Evolutionary conservation across 2,797 vertebrate species (phyloP).

Genomic region (Gambusia yucatana): DNA sequence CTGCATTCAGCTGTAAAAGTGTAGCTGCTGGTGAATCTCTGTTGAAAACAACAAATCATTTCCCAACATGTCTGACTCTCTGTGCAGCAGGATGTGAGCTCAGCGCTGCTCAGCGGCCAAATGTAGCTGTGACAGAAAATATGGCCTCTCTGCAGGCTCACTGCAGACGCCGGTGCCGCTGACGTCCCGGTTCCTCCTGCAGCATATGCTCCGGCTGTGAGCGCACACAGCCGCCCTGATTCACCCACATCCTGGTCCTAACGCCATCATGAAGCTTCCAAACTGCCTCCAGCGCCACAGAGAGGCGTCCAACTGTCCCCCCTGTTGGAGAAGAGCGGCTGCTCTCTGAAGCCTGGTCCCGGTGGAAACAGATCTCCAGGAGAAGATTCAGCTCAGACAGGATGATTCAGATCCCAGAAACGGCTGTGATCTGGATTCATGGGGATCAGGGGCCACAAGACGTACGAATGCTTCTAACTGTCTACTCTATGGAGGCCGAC

Average conservation of each 20-base stretch:
- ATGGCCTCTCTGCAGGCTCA: constrained; percentile 1
- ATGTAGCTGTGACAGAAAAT: neutral
- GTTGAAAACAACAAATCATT: neutral
- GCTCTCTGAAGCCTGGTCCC: neutral
- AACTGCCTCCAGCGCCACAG: neutral
- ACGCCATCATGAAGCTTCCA: neutral
- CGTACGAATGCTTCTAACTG: too few species aligned
- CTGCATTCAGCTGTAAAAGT: neutral
- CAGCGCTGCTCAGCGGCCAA: neutral
- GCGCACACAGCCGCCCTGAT: neutral
- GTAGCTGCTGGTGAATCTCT: neutral
- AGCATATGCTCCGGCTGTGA: constrained; percentile 1
- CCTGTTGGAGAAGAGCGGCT: neutral
- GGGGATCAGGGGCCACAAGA: too few species aligned
- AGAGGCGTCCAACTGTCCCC: neutral
- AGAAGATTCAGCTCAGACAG: neutral
- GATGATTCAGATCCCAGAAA: neutral
- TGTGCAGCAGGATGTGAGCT: neutral
- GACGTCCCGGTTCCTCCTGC: neutral
- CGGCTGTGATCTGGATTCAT: neutral
- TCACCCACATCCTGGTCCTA: neutral
- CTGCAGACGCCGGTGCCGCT: neutral
- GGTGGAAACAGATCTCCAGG: neutral
- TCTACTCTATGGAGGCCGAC: too few species aligned
- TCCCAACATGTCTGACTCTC: neutral